A percentile compares a stretch with the other conserved stretches of the same genome.
These are phyloP conservation scores for Ceratina calcarata DNA, from an alignment of 1,140 invertebrate species.

Conservation along the genomic window DNA sequence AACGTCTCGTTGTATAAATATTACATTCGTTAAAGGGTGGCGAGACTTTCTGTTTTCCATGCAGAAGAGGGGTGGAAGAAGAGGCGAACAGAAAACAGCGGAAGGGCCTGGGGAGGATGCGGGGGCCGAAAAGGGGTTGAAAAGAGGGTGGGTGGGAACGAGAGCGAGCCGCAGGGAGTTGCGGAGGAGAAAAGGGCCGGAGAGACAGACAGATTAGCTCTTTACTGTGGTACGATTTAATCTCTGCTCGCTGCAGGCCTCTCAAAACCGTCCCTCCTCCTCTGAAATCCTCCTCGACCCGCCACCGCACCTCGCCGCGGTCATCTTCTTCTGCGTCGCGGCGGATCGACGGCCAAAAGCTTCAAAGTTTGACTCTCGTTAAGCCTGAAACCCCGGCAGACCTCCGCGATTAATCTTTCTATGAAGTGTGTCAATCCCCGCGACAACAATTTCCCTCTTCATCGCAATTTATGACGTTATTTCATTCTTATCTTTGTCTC, in stretches of 20 bases:
- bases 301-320: no score
- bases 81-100: no score
- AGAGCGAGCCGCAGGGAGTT: background rate
- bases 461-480: no score
- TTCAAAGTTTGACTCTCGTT: conserved; percentile 46
- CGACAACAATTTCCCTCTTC: background rate
- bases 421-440: conserved; percentile 2
- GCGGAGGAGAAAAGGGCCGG: conserved; percentile 26
- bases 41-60: no score
- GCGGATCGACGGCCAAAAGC: conserved; percentile 35
- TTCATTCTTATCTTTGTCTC: no score
- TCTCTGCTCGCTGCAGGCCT: conserved; percentile 71
- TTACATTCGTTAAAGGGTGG: no score
- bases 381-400: no score
- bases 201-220: conserved; percentile 72
- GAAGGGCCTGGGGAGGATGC: background rate
- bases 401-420: conserved; percentile 3
- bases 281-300: conserved; percentile 23
- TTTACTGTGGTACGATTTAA: conserved; percentile 75
- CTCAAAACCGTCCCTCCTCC: conserved; percentile 60
- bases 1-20: no score
- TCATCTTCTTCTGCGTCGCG: conserved; percentile 16
- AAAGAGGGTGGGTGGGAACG: background rate
- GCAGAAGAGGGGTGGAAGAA: background rate
- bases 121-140: background rate